Evolutionary conservation across 2,888 invertebrate species (phyloP).

Genomic region (Nemotelus pantherinus): DNA sequence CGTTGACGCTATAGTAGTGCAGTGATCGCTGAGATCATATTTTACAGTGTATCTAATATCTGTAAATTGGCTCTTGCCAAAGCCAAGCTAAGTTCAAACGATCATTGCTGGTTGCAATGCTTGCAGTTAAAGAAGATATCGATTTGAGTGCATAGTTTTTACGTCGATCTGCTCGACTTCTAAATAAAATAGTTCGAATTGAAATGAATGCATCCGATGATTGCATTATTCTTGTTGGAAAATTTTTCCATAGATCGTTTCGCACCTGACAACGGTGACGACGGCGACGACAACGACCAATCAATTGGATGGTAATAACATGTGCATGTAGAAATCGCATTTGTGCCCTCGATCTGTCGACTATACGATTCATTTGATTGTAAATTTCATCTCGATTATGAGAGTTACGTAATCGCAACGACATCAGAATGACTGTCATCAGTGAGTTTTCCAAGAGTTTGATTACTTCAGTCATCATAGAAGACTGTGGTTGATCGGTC

Average conservation of each 20-base stretch:
- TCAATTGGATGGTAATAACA: neutral
- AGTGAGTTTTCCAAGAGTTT: neutral
- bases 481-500: no score
- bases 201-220: constrained; percentile 8
- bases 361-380: constrained; percentile 3
- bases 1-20: neutral
- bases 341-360: constrained; percentile 11
- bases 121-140: constrained; percentile 8
- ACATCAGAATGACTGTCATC: neutral
- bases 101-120: neutral
- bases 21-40: constrained; percentile 36
- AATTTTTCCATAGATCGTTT: neutral
- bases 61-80: constrained; percentile 15
- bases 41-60: constrained; percentile 39
- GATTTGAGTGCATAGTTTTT: neutral
- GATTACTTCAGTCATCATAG: no score
- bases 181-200: constrained; percentile 2
- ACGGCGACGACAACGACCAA: neutral
- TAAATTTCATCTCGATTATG: neutral
- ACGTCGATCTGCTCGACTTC: neutral
- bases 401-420: constrained; percentile 1
- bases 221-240: neutral
- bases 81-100: neutral
- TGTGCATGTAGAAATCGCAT: neutral
- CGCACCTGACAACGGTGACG: neutral